These are phyloP conservation scores for Diadema setosum DNA, from an alignment of 35 echinoderm and acorn worm genomes.

Conservation along the genomic window DNA sequence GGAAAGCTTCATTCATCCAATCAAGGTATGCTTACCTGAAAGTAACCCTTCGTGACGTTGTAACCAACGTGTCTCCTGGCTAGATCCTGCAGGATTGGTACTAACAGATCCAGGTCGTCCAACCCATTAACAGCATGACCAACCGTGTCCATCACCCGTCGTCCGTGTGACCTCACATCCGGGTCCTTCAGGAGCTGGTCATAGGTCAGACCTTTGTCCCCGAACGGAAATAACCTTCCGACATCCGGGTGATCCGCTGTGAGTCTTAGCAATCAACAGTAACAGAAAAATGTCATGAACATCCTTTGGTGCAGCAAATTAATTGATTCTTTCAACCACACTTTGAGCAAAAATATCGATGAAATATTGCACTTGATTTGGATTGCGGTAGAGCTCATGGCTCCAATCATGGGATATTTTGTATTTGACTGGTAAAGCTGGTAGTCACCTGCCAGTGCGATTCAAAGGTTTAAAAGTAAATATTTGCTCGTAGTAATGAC, in stretches of 20 bases:
- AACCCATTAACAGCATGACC: slow-evolving; percentile 3
- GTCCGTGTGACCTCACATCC: slow-evolving; percentile 1
- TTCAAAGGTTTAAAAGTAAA: too few relatives aligned
- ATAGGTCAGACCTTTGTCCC: background rate
- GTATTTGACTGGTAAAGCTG: too few relatives aligned
- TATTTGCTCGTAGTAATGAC: too few relatives aligned
- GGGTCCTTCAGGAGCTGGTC: slow-evolving; percentile 7
- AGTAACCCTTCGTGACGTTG: slow-evolving; percentile 13
- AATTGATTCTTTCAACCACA: too few relatives aligned
- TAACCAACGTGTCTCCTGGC: slow-evolving; percentile 31
- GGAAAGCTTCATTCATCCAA: background rate
- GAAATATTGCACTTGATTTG: too few relatives aligned
- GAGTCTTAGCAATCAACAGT: too few relatives aligned
- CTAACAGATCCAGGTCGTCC: slow-evolving; percentile 12
- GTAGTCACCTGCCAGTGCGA: too few relatives aligned
- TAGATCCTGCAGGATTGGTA: slow-evolving; percentile 10
- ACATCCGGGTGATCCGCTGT: background rate
- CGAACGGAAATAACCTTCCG: slow-evolving; percentile 35
- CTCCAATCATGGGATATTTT: too few relatives aligned
- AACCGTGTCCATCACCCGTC: slow-evolving; percentile 35
- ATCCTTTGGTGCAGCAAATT: too few relatives aligned
- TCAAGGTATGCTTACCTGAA: slow-evolving; percentile 1
- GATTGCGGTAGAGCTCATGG: too few relatives aligned
- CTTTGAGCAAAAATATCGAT: too few relatives aligned
- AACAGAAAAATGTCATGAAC: too few relatives aligned